Evolutionary conservation across 2,113 vertebrate genomes (phyloP), one percentile per base, ranked within the genome.

Genomic region (Pseudorasbora parva): DNA sequence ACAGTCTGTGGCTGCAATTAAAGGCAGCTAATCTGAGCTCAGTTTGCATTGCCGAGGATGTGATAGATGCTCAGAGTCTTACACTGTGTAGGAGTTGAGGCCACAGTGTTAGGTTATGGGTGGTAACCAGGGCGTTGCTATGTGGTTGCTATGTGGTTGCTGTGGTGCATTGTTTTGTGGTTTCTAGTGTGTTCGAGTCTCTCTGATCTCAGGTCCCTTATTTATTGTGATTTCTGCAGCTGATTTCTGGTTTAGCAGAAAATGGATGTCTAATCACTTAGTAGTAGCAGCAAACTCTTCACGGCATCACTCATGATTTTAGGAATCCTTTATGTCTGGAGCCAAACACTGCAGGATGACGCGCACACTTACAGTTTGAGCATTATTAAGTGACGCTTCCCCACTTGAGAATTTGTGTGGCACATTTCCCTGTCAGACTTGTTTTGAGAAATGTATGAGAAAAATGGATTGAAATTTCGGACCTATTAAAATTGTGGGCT

Each of bases 1-100:
- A 68, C 14, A 77, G 82, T 43, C 73, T 69, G 82, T 41, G 45
- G 51, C 45, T 30, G 30, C 54, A 74, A 27, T 30, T 21, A 62
- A 27, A 74, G 51, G 41, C 69, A 74, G 69, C 54, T 75, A 33
- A 47, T 33, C 54, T 54, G 60, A 10, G 71, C 71, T 27, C 23
- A 43, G 47, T 49, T 6, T 17, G 30, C 45, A 37, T 51, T 37
- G 78, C 21, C 51, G 27, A 54, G 17, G 19, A 54, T 17, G 17
- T 54, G 17, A 54, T 17, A 54, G 51, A 21, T 2, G 17, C 51
- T 54, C 51, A 54, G 51, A 21, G 17, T 54, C 51, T 1, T 54
- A 54, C 17, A 54, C 51, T 8, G 6, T 21, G 51, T 17, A 21
- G 51, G 19, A 54, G 17, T 21, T 54, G 51, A 17, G 6, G 8